These are phyloP conservation scores for Acleris sparsana DNA, from an alignment of 2,888 invertebrate genomes.

Conservation along the genomic window DNA sequence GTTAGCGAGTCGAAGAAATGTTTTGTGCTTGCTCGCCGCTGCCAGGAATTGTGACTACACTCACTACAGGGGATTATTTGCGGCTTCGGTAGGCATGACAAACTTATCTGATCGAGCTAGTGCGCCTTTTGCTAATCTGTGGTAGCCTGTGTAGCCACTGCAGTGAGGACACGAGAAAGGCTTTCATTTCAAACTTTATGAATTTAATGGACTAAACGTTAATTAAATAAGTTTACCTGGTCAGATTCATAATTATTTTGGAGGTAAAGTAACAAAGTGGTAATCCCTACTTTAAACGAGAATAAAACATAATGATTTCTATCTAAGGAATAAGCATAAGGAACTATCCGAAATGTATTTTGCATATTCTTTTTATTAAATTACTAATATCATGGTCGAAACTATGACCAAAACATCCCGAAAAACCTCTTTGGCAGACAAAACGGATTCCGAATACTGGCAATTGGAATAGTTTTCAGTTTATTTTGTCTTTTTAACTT, in stretches of 20 bases:
- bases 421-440: constrained; percentile 69
- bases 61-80: constrained; percentile 37
- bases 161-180: not conserved
- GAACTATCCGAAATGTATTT: not conserved
- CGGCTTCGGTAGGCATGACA: constrained; percentile 33
- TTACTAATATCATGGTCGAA: constrained; percentile 18
- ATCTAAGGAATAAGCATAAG: too few relatives aligned
- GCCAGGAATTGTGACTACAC: constrained; percentile 31
- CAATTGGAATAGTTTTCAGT: constrained; percentile 82
- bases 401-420: constrained; percentile 43
- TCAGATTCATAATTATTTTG: too few relatives aligned
- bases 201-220: not conserved
- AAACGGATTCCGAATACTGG: constrained; percentile 80
- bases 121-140: constrained; percentile 34
- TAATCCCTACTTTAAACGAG: too few relatives aligned
- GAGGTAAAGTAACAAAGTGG: not conserved
- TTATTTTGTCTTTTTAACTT: constrained; percentile 69
- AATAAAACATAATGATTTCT: too few relatives aligned
- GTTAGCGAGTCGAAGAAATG: constrained; percentile 50
- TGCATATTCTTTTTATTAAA: not conserved
- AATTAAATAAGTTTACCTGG: too few relatives aligned
- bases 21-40: constrained; percentile 46
- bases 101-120: constrained; percentile 36
- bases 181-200: not conserved
- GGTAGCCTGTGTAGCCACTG: constrained; percentile 30